Evolutionary conservation across 2,113 vertebrate genomes (phyloP), one percentile per base, ranked within the genome.

Genomic region (Ploceus nigricollis): DNA sequence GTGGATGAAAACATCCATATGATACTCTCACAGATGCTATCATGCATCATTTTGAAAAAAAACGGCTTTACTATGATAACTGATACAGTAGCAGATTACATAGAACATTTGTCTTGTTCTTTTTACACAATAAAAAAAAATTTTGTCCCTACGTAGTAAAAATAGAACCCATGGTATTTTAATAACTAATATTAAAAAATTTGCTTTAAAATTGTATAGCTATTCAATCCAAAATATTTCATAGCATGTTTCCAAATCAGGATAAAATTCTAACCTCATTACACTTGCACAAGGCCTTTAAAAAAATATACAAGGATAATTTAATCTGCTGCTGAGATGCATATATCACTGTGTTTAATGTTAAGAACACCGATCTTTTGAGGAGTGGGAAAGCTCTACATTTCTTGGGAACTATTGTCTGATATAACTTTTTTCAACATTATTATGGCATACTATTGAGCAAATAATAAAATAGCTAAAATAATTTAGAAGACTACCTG

Each of bases 401-500:
- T 78, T 68, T 81, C 54, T 90, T 73, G 56, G 72, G 16, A 56
- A 47, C 39, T 71, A 51, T 53, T 87, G 17, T 88, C 69, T 85
- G 45, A 76, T 90, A 64, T 60, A 65, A 83, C n/a, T 75, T 79
- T 83, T 93, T 58, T 51, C 63, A 90, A 90, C 25, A 61, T 91
- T 88, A 68, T 65, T 90, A 40, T 23, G 69, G 53, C 19, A 60
- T 70, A 60, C n/a, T 70, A 24, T 37, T 54, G 92, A 51, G 66
- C 13, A 85, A 91, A 56, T 40, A 82, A 84, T 3, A 66, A 25
- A 82, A 42, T 16, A 85, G 37, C 13, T 22, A 61, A 33, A 87
- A 54, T 37, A 15, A 11, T 89, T 61, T 42, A 65, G 20, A 94
- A 72, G 6, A 75, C 66, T 98, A 98, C 98, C 98, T 98, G 97